Evolutionary conservation across 2,888 invertebrate genomes (phyloP).

Genomic region (Odontocerum albicorne): DNA sequence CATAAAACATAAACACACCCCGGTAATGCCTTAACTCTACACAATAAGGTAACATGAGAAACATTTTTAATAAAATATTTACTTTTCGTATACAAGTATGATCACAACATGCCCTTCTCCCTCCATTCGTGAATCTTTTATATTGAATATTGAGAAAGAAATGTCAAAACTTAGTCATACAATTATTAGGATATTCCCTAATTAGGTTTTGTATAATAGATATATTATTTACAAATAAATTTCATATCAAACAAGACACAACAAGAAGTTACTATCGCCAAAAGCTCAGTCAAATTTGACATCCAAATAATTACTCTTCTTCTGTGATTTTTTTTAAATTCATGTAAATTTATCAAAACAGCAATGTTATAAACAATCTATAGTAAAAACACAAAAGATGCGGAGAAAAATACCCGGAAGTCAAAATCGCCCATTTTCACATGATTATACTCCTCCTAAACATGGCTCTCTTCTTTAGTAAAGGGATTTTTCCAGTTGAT

Average conservation of each 20-base stretch:
- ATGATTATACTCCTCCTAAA: background rate
- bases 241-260: slow-evolving; percentile 7
- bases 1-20: slow-evolving; percentile 14
- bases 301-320: slow-evolving; percentile 19
- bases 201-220: slow-evolving; percentile 5
- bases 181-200: slow-evolving; percentile 4
- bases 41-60: slow-evolving; percentile 25
- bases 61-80: slow-evolving; percentile 27
- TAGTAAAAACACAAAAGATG: background rate
- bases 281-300: slow-evolving; percentile 31
- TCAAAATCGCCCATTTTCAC: slow-evolving; percentile 19
- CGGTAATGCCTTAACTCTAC: slow-evolving; percentile 14
- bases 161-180: background rate
- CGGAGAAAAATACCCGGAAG: slow-evolving; percentile 12
- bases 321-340: background rate
- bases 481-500: no score
- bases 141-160: slow-evolving; percentile 11
- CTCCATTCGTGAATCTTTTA: slow-evolving; percentile 7
- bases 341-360: no score
- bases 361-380: no score
- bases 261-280: slow-evolving; percentile 22
- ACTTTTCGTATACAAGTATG: slow-evolving; percentile 31
- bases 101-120: slow-evolving; percentile 29
- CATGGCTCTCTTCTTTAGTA: no score
- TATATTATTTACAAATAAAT: slow-evolving; percentile 13